Conservation (phyloP, 2,888 invertebrate genomes). For the Anarsia innoxiella region DNA sequence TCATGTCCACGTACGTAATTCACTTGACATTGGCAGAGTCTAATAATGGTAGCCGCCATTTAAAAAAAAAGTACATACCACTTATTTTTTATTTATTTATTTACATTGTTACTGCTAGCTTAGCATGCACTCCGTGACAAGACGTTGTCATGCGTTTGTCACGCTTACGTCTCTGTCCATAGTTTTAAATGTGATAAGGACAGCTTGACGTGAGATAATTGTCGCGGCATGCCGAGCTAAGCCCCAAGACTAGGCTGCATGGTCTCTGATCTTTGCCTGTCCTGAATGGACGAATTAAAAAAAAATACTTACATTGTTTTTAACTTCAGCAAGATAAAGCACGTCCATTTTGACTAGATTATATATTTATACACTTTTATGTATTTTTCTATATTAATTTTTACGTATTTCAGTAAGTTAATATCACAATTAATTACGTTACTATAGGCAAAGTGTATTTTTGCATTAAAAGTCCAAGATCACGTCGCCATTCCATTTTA, state of each 20-base stretch:
- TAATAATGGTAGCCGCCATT: background rate
- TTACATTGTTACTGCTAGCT: too few species aligned
- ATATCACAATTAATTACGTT: background rate
- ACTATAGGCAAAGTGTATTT: slow-evolving; percentile 7
- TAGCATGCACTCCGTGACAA: too few species aligned
- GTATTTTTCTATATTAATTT: too few species aligned
- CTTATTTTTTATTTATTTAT: too few species aligned
- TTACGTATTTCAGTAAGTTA: too few species aligned
- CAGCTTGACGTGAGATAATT: too few species aligned
- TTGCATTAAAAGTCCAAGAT: slow-evolving; percentile 12
- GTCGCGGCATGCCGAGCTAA: background rate
- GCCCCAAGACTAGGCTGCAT: background rate
- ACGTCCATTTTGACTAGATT: slow-evolving; percentile 9
- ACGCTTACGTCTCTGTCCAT: too few species aligned
- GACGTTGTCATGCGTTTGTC: too few species aligned
- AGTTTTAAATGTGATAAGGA: too few species aligned
- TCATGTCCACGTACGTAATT: background rate
- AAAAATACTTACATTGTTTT: background rate
- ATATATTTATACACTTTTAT: background rate
- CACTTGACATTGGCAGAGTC: background rate
- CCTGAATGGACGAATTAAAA: background rate
- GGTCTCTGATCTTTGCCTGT: too few species aligned
- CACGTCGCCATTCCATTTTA: slow-evolving; percentile 18
- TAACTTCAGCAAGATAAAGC: slow-evolving; percentile 1
- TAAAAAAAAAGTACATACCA: too few species aligned